These are phyloP conservation scores for Rhea pennata DNA, from an alignment of 2,113 vertebrate species.

Conservation along the genomic window DNA sequence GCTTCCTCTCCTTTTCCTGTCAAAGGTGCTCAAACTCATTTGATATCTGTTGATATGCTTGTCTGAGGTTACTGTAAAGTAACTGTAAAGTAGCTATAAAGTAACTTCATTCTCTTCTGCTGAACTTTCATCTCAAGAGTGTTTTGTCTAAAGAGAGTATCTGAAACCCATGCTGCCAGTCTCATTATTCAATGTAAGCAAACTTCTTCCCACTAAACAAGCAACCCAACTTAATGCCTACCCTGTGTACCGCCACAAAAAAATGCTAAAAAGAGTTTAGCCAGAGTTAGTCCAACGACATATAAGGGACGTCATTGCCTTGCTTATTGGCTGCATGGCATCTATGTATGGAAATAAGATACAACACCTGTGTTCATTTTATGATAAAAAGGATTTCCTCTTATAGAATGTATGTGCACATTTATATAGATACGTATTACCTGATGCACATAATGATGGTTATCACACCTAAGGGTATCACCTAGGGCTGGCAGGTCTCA, in stretches of 20 bases:
- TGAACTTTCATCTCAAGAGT: neutral
- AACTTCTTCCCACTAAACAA: neutral
- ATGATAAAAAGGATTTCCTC: neutral
- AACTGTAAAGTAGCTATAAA: too few species aligned
- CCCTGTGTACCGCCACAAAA: neutral
- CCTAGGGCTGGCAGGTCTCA: neutral
- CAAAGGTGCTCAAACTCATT: neutral
- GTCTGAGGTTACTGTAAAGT: neutral
- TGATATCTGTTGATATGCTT: neutral
- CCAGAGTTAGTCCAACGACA: neutral
- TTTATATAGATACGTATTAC: neutral
- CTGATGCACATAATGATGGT: rapidly evolving
- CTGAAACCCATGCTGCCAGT: neutral
- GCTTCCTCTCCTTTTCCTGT: neutral
- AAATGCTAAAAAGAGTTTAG: neutral
- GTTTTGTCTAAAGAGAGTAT: neutral
- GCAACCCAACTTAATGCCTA: neutral
- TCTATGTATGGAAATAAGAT: neutral
- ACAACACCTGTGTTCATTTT: neutral
- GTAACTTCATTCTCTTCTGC: neutral
- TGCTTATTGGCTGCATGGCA: neutral
- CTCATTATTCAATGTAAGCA: neutral
- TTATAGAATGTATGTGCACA: neutral
- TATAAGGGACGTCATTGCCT: neutral
- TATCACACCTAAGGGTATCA: neutral